These are phyloP conservation scores for Ormyrus nitidulus DNA, from an alignment of 2,888 invertebrate species.

Conservation along the genomic window DNA sequence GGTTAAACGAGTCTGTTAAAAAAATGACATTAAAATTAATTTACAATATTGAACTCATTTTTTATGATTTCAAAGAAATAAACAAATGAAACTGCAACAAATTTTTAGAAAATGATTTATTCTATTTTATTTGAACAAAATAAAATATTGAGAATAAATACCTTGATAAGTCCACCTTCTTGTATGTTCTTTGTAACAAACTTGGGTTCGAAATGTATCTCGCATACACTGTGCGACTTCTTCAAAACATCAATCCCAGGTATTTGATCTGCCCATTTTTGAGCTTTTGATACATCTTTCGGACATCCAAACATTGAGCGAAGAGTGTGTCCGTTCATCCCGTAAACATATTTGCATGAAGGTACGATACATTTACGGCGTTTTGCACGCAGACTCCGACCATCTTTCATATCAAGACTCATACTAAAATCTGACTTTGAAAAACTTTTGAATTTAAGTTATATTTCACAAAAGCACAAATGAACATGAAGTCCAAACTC, in stretches of 20 bases:
- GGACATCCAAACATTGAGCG: conserved; percentile 47
- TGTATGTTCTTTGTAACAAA: conserved; percentile 27
- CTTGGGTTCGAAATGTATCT: conserved; percentile 35
- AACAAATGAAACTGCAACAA: not conserved
- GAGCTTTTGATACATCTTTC: conserved; percentile 31
- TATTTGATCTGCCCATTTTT: conserved; percentile 20
- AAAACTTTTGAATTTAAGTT: not conserved
- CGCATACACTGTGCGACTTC: conserved; percentile 12
- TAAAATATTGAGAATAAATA: not conserved
- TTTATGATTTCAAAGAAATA: not conserved
- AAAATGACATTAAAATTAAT: not conserved
- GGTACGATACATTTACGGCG: conserved; percentile 39
- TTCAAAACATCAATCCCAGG: conserved; percentile 7
- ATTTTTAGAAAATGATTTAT: not conserved
- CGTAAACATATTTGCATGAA: conserved; percentile 10
- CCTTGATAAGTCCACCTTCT: not conserved
- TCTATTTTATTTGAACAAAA: not conserved
- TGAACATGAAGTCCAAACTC: no score
- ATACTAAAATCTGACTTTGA: not conserved
- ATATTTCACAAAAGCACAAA: not conserved
- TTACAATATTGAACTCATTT: not conserved
- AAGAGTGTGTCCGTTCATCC: conserved; percentile 3
- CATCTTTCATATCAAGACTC: not conserved
- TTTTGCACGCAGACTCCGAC: no score
- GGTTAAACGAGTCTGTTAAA: conserved; percentile 34